phyloP scores from a whole-genome alignment of 2,797 vertebrate species.

The Notamacropus eugenii region DNA sequence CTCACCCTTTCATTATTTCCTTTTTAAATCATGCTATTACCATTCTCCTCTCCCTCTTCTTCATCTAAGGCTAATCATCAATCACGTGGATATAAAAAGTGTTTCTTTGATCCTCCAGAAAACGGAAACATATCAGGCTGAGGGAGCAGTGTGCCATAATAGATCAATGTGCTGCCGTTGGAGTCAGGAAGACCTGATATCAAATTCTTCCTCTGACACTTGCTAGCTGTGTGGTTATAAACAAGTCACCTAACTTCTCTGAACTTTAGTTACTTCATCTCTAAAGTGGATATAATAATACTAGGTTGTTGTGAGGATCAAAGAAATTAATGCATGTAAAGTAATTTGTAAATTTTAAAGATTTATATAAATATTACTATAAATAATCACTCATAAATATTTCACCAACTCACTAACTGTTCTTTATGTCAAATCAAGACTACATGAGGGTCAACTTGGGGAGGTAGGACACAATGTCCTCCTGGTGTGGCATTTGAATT shows the following conservation, averaged over 20 bases:
- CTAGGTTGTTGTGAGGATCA: not conserved
- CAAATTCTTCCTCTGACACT: not conserved
- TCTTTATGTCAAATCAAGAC: not conserved
- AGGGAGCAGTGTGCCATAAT: not conserved
- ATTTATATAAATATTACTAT: not conserved
- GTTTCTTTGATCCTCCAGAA: not conserved
- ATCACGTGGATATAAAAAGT: not conserved
- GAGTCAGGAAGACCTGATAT: not conserved
- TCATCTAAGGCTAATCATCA: constrained; percentile 8
- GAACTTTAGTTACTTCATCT: not conserved
- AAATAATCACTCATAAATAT: not conserved
- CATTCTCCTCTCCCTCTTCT: not conserved
- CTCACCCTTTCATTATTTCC: not conserved
- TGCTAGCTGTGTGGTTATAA: not conserved
- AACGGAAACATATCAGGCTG: not conserved
- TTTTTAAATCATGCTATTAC: constrained; percentile 2
- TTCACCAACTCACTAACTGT: not conserved
- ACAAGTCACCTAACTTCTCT: not conserved
- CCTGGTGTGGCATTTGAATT: not conserved
- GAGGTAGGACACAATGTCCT: not conserved
- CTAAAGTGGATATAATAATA: not conserved
- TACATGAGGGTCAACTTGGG: not conserved
- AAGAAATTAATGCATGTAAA: not conserved
- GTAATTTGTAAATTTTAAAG: not conserved
- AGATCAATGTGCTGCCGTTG: not conserved